Percentiles rank a stretch among this genome's conserved stretches.
These are phyloP conservation scores for Agrenia bidenticulata DNA, from an alignment of 2,888 invertebrate species.

Conservation along the genomic window DNA sequence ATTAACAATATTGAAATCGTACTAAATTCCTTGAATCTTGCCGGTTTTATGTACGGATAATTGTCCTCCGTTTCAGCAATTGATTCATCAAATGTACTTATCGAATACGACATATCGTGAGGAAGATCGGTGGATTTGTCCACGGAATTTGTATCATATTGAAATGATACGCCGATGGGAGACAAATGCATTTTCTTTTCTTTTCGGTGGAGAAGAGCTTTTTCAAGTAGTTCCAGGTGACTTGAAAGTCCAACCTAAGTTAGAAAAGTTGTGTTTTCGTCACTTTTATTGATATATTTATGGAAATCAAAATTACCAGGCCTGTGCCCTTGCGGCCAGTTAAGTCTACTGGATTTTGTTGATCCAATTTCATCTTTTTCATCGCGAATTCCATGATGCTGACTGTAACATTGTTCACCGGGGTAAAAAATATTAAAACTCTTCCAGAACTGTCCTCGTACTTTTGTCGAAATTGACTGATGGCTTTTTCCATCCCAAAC, in stretches of 20 bases:
- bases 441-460: conserved; percentile 22
- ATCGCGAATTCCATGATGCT: conserved; percentile 29
- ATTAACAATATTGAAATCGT: too few relatives aligned
- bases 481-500: conserved; percentile 11
- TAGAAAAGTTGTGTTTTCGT: neutral
- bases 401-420: conserved; percentile 23
- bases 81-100: conserved; percentile 31
- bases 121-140: conserved; percentile 23
- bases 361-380: conserved; percentile 18
- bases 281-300: too few relatives aligned
- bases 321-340: neutral
- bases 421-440: conserved; percentile 33
- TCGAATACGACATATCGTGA: conserved; percentile 21
- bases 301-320: neutral
- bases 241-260: conserved; percentile 18
- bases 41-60: conserved; percentile 34
- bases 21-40: conserved; percentile 18
- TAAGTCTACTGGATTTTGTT: conserved; percentile 17
- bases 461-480: conserved; percentile 21
- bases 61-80: conserved; percentile 28
- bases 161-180: conserved; percentile 38
- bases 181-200: conserved; percentile 14
- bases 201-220: conserved; percentile 30
- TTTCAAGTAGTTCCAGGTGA: conserved; percentile 30
- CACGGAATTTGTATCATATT: conserved; percentile 16